phyloP scores from a whole-genome alignment of 2,797 vertebrate genomes.

The Trichosurus vulpecula region DNA sequence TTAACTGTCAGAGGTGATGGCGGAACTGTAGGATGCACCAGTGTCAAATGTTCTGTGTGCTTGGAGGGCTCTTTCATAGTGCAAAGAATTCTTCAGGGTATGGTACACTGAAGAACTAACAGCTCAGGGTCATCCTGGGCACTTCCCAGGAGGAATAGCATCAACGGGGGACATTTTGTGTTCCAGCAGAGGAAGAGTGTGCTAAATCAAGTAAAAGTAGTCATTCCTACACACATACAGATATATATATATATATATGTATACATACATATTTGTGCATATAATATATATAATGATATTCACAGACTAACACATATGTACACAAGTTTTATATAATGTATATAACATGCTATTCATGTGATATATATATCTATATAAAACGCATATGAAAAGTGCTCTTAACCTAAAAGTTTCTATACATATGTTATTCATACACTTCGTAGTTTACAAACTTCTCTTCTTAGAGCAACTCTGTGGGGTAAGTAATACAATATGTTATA shows the following conservation, averaged over 20 bases:
- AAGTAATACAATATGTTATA: not conserved
- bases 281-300: not conserved
- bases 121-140: not conserved
- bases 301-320: not conserved
- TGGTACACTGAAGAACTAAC: not conserved
- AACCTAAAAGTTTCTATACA: not conserved
- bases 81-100: not conserved
- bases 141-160: not conserved
- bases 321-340: not conserved
- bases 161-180: not conserved
- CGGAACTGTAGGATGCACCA: not conserved
- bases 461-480: not conserved
- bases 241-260: not conserved
- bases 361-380: not conserved
- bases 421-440: not conserved
- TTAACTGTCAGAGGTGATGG: not conserved
- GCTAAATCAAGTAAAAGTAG: not conserved
- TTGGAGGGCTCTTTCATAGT: not conserved
- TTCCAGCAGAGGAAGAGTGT: not conserved
- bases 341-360: not conserved
- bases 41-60: not conserved
- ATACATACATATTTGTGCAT: not conserved
- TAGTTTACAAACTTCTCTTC: not conserved
- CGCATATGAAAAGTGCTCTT: not conserved
- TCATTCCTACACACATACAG: not conserved